phyloP scores from a whole-genome alignment of 2,797 vertebrate genomes.

The Microhierax caerulescens region DNA sequence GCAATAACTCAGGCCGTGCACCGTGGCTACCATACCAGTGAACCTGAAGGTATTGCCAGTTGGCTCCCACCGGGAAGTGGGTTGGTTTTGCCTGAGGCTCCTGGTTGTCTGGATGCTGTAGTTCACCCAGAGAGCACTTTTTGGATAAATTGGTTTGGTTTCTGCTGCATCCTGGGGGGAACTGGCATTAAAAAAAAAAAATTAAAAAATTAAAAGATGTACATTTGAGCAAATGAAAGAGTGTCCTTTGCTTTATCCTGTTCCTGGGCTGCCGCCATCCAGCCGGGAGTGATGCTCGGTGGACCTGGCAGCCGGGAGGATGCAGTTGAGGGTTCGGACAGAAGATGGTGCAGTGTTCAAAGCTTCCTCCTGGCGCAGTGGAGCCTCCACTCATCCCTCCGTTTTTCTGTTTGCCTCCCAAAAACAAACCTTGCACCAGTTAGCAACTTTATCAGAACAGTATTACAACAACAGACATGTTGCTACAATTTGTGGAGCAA shows the following conservation, averaged over 20 bases:
- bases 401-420: background rate
- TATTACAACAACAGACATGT: background rate
- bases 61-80: background rate
- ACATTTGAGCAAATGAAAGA: background rate
- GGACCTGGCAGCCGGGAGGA: background rate
- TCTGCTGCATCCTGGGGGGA: background rate
- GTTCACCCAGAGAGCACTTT: background rate
- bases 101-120: too few species aligned
- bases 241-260: background rate
- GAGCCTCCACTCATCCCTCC: background rate
- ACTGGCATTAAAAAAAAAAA: background rate
- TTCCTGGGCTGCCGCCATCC: background rate
- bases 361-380: slow-evolving; percentile 30
- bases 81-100: background rate
- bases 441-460: background rate
- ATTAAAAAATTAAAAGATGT: too few species aligned
- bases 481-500: background rate
- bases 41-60: background rate
- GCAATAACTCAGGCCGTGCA: background rate
- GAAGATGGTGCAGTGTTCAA: slow-evolving; percentile 79
- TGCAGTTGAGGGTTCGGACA: slow-evolving; percentile 70
- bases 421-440: background rate
- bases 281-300: background rate
- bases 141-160: background rate
- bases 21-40: rapidly evolving